Base-by-base conservation (phyloP, 2,888 invertebrate species). In the Caenorhabditis imperialis region DNA sequence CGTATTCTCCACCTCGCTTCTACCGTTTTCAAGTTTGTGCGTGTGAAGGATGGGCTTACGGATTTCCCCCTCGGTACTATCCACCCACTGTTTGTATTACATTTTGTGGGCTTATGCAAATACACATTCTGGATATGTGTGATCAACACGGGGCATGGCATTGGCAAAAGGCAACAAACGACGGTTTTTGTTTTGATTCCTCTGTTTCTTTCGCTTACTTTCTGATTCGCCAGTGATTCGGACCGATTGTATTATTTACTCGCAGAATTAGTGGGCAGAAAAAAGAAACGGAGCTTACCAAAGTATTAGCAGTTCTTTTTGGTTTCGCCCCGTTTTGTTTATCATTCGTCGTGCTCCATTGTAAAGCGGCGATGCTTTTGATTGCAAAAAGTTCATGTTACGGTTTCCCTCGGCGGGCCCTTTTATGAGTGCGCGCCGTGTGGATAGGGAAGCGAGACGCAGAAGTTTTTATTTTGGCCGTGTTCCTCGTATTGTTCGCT, bases 301-400 rank as follows among this genome's bases (percentile, higher is more conserved):
- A 57, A 65, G 65, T 50, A 65, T 65, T 65, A 65, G 57, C 65
- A 65, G 65, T 50, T 57, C 50, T 65, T 65, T 65, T 65, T 65
- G 63, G 54, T 63, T 27, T 48, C 23, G 50, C 7, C 27, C 23
- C 25, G 20, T 23, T 45, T 33, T 44, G 30, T 30, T 30, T 30
- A 10, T 30, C 30, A 7, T 30, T 30, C 30, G 30, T 10, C 30
- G 14, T 51, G 35, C 6, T 44, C 55, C 48, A 40, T 40, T 48
- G 23, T 30, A 18, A 33, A 35, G 16, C 22, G 51, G 42, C 35
- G 51, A 12, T 30, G 33, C 10, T 16, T 7, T 27, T 42, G 25
- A 44, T 54, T 45, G 45, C 30, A 30, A 54, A 40, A 62, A 63
- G 62, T 45, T 63, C 38, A 63, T 63, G 62, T 63, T 63, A 55